Conservation (phyloP, 2,113 vertebrate genomes). For the Pterocles orientalis region DNA sequence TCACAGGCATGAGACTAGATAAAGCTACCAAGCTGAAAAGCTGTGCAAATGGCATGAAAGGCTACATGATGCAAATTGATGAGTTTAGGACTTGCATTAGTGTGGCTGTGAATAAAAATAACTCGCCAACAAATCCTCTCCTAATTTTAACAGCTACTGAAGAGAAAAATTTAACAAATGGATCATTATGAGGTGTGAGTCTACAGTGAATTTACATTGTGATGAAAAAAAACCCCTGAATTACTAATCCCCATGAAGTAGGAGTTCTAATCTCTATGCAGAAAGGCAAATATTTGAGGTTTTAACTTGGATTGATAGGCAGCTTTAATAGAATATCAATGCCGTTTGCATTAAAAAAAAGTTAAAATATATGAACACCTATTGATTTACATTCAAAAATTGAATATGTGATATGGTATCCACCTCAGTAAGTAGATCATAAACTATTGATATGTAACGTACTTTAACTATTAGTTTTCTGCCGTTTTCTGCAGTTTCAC, state of each 20-base stretch:
- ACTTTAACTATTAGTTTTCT: background rate
- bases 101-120: slow-evolving; percentile 78
- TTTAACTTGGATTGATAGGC: slow-evolving; percentile 22
- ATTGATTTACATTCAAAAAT: slow-evolving; percentile 28
- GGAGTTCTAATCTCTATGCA: slow-evolving; percentile 41
- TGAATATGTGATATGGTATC: background rate
- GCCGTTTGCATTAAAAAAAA: background rate
- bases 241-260: slow-evolving; percentile 72
- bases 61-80: slow-evolving; percentile 77
- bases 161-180: slow-evolving; percentile 71
- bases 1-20: slow-evolving; percentile 72
- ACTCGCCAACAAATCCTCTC: slow-evolving; percentile 78
- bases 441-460: background rate
- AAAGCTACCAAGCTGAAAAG: slow-evolving; percentile 78
- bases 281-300: slow-evolving; percentile 45
- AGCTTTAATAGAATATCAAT: slow-evolving; percentile 10
- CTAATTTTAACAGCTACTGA: slow-evolving; percentile 83
- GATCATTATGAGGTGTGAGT: slow-evolving; percentile 66
- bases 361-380: background rate
- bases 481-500: background rate
- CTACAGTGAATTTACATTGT: slow-evolving; percentile 68
- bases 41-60: slow-evolving; percentile 74
- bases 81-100: slow-evolving; percentile 76
- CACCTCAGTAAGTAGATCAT: background rate
- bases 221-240: slow-evolving; percentile 76